These are phyloP conservation scores for Nyctalus aviator DNA, from an alignment of 2,797 vertebrate species.

Conservation along the genomic window DNA sequence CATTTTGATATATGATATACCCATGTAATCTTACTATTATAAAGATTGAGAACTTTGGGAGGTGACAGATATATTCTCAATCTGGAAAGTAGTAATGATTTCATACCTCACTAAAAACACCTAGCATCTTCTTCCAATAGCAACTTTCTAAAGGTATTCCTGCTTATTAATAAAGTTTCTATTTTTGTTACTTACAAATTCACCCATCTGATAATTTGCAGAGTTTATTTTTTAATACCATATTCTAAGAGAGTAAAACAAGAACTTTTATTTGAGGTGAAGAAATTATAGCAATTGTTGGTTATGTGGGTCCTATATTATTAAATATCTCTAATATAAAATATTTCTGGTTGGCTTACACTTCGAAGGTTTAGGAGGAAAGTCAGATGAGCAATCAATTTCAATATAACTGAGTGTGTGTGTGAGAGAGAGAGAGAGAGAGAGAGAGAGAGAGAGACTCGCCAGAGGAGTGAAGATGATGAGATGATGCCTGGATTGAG, in stretches of 20 bases:
- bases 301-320: not conserved
- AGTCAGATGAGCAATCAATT: not conserved
- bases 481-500: not conserved
- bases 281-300: not conserved
- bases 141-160: not conserved
- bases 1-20: not conserved
- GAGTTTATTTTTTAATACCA: conserved; percentile 45
- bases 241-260: not conserved
- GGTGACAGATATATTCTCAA: not conserved
- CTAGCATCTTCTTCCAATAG: not conserved
- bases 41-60: not conserved
- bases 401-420: not conserved
- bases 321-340: not conserved
- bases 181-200: not conserved
- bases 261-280: not conserved
- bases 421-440: not conserved
- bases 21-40: not conserved
- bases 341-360: not conserved
- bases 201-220: not conserved
- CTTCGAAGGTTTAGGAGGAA: not conserved
- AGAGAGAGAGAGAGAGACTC: not conserved
- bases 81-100: not conserved
- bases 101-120: not conserved
- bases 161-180: not conserved
- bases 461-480: not conserved